These are phyloP conservation scores for Eclectus roratus DNA, from an alignment of 2,113 vertebrate genomes.

Conservation along the genomic window DNA sequence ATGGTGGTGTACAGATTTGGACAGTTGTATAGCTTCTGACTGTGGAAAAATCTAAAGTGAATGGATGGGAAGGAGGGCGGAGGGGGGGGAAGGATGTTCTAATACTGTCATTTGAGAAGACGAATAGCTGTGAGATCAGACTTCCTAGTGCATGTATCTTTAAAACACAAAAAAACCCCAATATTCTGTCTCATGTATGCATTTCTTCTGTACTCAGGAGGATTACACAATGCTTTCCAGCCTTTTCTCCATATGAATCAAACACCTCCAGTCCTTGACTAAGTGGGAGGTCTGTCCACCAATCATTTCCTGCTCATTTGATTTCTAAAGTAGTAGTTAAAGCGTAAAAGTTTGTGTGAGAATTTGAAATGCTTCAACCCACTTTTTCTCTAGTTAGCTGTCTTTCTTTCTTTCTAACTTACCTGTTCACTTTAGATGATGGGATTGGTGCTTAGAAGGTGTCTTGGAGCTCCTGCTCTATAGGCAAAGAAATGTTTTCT, in stretches of 20 bases:
- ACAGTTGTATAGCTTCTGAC: neutral
- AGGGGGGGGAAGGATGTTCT: neutral
- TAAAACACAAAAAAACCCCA: neutral
- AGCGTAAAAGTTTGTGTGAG: neutral
- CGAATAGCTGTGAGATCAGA: neutral
- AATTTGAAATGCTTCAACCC: neutral
- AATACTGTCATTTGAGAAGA: neutral
- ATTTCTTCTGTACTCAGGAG: neutral
- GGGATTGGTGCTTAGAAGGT: neutral
- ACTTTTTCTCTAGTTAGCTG: neutral
- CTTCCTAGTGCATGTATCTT: neutral
- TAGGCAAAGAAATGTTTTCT: neutral
- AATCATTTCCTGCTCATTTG: neutral
- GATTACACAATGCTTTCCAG: neutral
- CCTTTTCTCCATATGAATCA: neutral
- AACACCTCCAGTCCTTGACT: neutral
- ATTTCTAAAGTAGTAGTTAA: neutral
- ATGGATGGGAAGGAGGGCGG: neutral
- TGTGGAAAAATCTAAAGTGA: neutral
- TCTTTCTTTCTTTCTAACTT: neutral
- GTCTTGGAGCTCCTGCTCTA: neutral
- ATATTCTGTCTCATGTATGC: neutral
- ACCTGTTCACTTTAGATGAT: neutral
- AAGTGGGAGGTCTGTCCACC: neutral
- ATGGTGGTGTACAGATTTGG: neutral